Base-by-base conservation (phyloP, 1,140 invertebrate genomes). In the Drosophila mojavensis region DNA sequence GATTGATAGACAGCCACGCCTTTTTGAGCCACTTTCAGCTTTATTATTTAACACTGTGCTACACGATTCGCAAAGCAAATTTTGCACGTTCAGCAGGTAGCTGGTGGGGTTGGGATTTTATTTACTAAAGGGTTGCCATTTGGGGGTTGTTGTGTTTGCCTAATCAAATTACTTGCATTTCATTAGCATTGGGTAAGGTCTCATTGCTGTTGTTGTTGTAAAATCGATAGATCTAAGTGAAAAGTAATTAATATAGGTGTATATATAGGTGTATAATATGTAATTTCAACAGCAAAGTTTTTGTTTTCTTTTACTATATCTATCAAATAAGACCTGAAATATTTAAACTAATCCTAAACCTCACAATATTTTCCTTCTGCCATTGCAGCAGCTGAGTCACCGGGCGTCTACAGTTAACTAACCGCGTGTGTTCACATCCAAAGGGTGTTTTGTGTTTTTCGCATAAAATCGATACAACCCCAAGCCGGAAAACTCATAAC, bases 401-500 rank as follows among this genome's bases (percentile, higher is more conserved):
- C 65, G 64, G 61, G 10, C 11, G 33, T 71, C 11, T 63, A 41
- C 61, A 51, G 13, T 53, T 58, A 11, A 30, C 33, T 24, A 45
- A 15, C 10, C 63, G 43, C 50, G 69, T 70, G 61, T 75, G 64
- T 60, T 41, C 2, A 17, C 48, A 30, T 48, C 4, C 17, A 47
- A 75, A 83, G 80, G 80, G 79, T 82, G 75, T 74, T 50, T 75
- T 66, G 36, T 39, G 36, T 68, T 20, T 20, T 85, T 81, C 67
- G 75, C 67, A 72, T 81, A 81, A 85, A 85, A 85, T 86, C 75
- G 71, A 85, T 85, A 85, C 54, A 64, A 73, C 68, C 77, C 64
- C 72, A 45, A 48, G 56, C 55, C 11, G 59, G 68, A 66, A 58
- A 63, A 59, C 33, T 43, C 33, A 41, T 45, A 43, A 47, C 9